Evolutionary conservation across 2,113 vertebrate genomes (phyloP), one percentile per base, ranked within the genome.

Genomic region (Catharus minimus): DNA sequence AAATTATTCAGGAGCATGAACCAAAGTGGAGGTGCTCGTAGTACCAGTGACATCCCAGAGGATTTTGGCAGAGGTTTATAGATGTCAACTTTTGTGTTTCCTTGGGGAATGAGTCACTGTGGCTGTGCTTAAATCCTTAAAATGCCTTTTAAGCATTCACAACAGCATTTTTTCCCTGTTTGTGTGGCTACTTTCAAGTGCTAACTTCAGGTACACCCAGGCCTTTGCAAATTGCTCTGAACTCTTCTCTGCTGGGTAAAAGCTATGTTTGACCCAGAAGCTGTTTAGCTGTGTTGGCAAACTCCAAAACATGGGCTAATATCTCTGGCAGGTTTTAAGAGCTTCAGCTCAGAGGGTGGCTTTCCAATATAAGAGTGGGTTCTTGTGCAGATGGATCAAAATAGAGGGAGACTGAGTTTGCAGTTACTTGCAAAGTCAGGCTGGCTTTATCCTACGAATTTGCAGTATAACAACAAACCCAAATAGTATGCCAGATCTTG

Each of bases 381-480:
- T 93, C 18, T 71, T 85, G 20, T 57, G 28, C 62, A 92, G 74
- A 82, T 79, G 66, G 62, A 89, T 82, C 53, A 75, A 94, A 93
- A 84, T 15, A 91, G 74, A 82, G 38, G 50, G 43, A 89, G 78
- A 56, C 53, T 64, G 76, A 88, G 39, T 62, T 86, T 72, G 61
- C 74, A 84, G 66, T 68, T 84, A 33, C 83, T 92, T 90, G 55
- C 66, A 82, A 84, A 79, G 33, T 78, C 82, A 72, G 89, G 27
- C 62, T 87, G 91, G 78, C 53, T 92, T 93, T 86, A 79, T 82
- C 66, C 65, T 65, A 64, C 10, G 15, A 89, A 93, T 72, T 72
- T 89, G 15, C 38, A 57, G 41, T 82, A 39, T 46, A 50, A 72
- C 16, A 84, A 65, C 87, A 94, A 72, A 69, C 71, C n/a, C 77